These are phyloP conservation scores for Steinernema feltiae DNA, from an alignment of 1,140 invertebrate species.

Conservation along the genomic window DNA sequence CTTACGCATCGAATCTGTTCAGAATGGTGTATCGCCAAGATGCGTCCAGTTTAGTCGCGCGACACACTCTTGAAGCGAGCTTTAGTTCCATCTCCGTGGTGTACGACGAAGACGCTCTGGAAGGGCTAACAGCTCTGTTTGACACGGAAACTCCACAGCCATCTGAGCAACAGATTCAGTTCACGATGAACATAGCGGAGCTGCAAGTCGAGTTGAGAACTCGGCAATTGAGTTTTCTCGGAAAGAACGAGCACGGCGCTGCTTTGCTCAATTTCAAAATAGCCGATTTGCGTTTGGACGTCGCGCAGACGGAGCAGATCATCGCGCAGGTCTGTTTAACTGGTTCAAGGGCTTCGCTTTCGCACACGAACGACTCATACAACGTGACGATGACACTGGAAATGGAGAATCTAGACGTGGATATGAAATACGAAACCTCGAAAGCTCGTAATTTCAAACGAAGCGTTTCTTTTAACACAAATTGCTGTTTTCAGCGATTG, in stretches of 20 bases:
- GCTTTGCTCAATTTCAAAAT: slow-evolving; percentile 31
- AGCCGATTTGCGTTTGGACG: slow-evolving; percentile 20
- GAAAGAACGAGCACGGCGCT: slow-evolving; percentile 14
- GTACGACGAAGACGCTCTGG: slow-evolving; percentile 49
- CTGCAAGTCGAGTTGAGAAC: slow-evolving; percentile 34
- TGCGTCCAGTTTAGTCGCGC: slow-evolving; percentile 42
- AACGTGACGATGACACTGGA: no score
- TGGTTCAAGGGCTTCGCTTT: slow-evolving; percentile 9
- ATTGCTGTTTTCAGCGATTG: background rate
- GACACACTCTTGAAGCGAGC: slow-evolving; percentile 43
- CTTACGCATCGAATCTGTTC: slow-evolving; percentile 25
- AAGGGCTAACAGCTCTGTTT: slow-evolving; percentile 41
- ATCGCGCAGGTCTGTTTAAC: slow-evolving; percentile 26
- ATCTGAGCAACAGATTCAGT: background rate
- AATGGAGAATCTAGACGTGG: no score
- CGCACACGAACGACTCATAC: no score
- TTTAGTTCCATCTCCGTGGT: slow-evolving; percentile 44
- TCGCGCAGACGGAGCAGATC: slow-evolving; percentile 30
- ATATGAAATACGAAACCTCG: no score
- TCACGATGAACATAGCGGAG: background rate
- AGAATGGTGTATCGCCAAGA: slow-evolving; percentile 48
- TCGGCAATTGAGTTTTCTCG: slow-evolving; percentile 21
- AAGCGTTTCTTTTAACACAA: slow-evolving; percentile 15
- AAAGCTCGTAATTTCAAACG: background rate
- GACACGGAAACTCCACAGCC: slow-evolving; percentile 5